Evolutionary conservation across 2,797 vertebrate species (phyloP), one percentile per base, ranked within the genome.

Genomic region (Enteromius thamalakanensis): DNA sequence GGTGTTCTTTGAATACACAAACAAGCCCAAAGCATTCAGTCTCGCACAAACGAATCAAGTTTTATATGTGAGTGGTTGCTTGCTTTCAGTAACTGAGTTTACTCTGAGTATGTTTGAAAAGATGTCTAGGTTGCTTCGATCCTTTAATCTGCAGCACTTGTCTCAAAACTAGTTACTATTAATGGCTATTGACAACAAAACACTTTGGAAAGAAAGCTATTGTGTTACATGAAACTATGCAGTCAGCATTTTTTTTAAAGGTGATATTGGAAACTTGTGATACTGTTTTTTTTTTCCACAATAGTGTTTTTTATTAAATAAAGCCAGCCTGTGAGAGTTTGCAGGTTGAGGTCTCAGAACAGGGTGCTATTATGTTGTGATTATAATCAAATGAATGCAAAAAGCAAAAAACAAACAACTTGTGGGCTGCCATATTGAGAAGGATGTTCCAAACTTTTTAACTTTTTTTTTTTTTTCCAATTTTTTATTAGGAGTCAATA

Each of bases 1-100:
- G 72, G 60, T 81, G 78, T 83, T 75, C 60, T 23, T 7, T 29
- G 40, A 67, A 60, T 69, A 37, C 65, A 69, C 60, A 77, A 80
- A 42, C 60, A 58, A 60, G 53, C 29, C 12, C 10, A n/a, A 45
- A 67, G 51, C 55, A 60, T 19, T 26, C 32, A 42, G 6, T 47
- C 55, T 58, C 32, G 19, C 14, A 53, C 51, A 79, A 53, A 78
- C 62, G 15, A 76, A 80, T 47, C 3, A 26, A 2, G 34, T 70
- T 49, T 64, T 29, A 53, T 23, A 11, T 58, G 4, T 0, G 9
- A 58, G n/a, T 12, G 4, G n/a, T 23, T 58, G n/a, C n/a, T 58
- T 26, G n/a, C 55, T 55, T 60, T 58, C 1, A 23, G 51, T 62
- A 62, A 62, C 55, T 11, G 5, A 45, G 34, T 32, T 76, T 58